Conservation (phyloP, 2,113 vertebrate genomes). For the Apeltes quadracus region DNA sequence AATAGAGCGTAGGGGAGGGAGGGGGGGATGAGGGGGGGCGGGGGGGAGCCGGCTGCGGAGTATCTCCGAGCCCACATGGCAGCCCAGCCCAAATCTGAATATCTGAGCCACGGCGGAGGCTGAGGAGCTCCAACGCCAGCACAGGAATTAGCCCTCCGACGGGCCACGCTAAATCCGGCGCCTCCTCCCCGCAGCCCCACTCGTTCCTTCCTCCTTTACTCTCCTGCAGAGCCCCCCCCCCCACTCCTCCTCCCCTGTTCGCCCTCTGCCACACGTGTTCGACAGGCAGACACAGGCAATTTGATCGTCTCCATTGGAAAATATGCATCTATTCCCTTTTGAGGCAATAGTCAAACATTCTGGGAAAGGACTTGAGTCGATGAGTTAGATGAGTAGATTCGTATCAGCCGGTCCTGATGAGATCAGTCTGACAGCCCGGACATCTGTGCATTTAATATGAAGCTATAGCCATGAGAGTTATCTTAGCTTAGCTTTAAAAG, state of each 20-base stretch:
- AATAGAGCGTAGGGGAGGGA: conserved; percentile 74
- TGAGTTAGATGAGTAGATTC: background rate
- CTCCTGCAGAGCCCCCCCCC: conserved; percentile 53
- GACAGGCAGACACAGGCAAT: conserved; percentile 40
- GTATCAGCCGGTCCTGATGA: no score
- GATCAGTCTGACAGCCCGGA: no score
- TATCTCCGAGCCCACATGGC: conserved; percentile 83
- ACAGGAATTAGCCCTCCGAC: conserved; percentile 79
- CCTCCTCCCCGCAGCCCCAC: conserved; percentile 40
- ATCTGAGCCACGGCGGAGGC: conserved; percentile 76
- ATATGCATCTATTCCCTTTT: background rate
- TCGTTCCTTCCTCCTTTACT: conserved; percentile 50
- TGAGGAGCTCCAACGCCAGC: conserved; percentile 74
- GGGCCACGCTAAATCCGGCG: conserved; percentile 71
- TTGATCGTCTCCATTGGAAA: conserved; percentile 15
- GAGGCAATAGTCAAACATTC: background rate
- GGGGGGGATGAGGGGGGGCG: conserved; percentile 72
- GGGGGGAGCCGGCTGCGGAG: conserved; percentile 73
- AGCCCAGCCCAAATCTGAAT: conserved; percentile 81
- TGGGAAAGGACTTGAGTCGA: background rate
- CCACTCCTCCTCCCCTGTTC: background rate
- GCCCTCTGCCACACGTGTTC: conserved; percentile 43
- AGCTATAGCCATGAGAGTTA: background rate
- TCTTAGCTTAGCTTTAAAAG: background rate
- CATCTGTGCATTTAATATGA: background rate